Base-by-base conservation (phyloP, 2,888 invertebrate species). In the Folsomia candida region DNA sequence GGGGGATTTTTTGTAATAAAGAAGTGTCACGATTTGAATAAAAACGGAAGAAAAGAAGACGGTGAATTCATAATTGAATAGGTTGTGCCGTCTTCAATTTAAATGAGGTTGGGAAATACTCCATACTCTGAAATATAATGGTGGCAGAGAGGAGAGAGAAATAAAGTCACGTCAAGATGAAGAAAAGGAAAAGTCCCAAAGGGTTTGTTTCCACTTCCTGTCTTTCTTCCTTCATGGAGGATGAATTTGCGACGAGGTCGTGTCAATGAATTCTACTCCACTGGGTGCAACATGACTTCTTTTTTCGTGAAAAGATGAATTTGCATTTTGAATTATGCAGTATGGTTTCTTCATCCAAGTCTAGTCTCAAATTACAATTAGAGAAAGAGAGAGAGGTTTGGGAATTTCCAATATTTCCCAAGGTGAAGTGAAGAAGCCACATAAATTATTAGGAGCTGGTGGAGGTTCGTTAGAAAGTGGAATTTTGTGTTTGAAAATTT, bases 21-120 rank as follows among this genome's bases (percentile, higher is more conserved):
- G 37, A 37, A 37, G 37, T 37, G 37, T 37, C 14, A 37, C 37
- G 4, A 14, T 4, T 37, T 4, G 37, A 37, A 37, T 37, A 37
- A 37, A 14, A 37, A 37, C 6, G 37, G 14, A 37, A 9, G 37
- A 14, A 37, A 37, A 9, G 14, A 37, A 37, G 37, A 14, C 4
- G 37, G 37, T 37, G 37, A 37, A 59, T 59, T 59, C 59, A 59
- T 59, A 59, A 59, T 59, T 59, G 59, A 59, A 59, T 59, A 37
- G 37, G 37, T 37, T 37, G n/a, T n/a, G 37, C 57, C 57, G 20
- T 57, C 24, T 57, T 59, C 25, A 26, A 59, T 59, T 59, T 59
- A 59, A 59, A 59, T 59, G 59, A 59, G 25, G 20, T 59, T 59
- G 14, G 37, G 37, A 14, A 37, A n/a, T n/a, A 14, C 37, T 37